Base-by-base conservation (phyloP, 1,140 invertebrate species). In the Rhizoglyphus robini region DNA sequence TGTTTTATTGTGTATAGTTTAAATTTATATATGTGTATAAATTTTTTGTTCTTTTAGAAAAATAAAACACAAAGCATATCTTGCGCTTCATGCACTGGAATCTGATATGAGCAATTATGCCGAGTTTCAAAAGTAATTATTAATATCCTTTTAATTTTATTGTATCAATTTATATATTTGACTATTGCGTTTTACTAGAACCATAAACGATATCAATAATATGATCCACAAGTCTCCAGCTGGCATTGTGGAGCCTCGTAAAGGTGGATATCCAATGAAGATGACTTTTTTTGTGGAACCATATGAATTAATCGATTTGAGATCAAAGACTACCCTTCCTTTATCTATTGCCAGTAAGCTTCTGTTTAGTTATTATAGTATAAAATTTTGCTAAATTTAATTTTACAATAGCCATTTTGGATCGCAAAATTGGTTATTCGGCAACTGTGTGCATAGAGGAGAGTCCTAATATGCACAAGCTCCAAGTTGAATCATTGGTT, bases 231-330 rank as follows among this genome's bases (percentile, higher is more conserved):
- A 90, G 75, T 91, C 88, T 68, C 84, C 90, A 34, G 86, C 96
- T 68, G 93, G 92, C 30, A 76, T 82, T 51, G 68, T 82, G 29
- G 72, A 80, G 67, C 76, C 76, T 30, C 69, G 81, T 36, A 73
- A 76, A 68, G 80, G 80, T 70, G 81, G 79, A 77, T 89, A 93
- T 74, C 87, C 91, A 0, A 90, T 95, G 87, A 88, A 88, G 71
- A 75, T 96, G 15, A 93, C 88, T 0, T 97, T 94, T 75, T 95
- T 95, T 74, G 88, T 96, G 23, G 88, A 89, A n/a, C 90, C 90
- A 0, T 95, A 94, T 74, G 90, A 95, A 74, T 78, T 95, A 20
- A 78, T 94, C 68, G 86, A 93, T 76, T 79, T 83, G 64, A 83
- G 85, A 66, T 82, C 80, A 65, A 83, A 83, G 71, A 81, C 82